These are phyloP conservation scores for Nemurella pictetii DNA, from an alignment of 2,888 invertebrate species.

Conservation along the genomic window DNA sequence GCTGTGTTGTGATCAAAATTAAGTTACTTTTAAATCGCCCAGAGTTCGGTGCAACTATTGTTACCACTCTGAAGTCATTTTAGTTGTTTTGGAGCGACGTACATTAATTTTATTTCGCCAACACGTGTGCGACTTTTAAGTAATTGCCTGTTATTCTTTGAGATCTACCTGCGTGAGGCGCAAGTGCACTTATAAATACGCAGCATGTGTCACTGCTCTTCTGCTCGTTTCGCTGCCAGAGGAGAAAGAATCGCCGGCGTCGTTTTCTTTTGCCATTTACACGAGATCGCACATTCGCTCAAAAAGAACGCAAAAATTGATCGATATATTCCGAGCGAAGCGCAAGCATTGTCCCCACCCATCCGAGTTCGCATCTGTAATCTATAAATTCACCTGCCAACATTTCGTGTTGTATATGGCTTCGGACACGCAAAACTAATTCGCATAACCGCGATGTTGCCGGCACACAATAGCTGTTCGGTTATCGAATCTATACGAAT, in stretches of 20 bases:
- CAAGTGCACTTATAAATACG: not conserved
- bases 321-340: not conserved
- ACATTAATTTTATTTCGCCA: not conserved
- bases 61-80: too few species aligned
- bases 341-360: not conserved
- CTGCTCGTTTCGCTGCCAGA: not conserved
- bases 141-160: not conserved
- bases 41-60: too few species aligned
- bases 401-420: not conserved
- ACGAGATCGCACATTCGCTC: not conserved
- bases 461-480: not conserved
- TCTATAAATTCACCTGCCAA: not conserved
- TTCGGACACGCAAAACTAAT: not conserved
- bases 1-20: too few species aligned
- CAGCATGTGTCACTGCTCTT: not conserved
- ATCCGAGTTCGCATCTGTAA: not conserved
- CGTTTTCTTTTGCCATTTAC: not conserved
- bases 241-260: not conserved
- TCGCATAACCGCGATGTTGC: not conserved
- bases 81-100: too few species aligned
- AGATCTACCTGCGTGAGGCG: not conserved
- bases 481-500: too few species aligned
- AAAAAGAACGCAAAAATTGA: not conserved
- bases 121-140: not conserved
- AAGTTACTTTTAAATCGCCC: too few species aligned